phyloP scores from a whole-genome alignment of 1,140 invertebrate genomes.

The Dufourea novaeangliae region DNA sequence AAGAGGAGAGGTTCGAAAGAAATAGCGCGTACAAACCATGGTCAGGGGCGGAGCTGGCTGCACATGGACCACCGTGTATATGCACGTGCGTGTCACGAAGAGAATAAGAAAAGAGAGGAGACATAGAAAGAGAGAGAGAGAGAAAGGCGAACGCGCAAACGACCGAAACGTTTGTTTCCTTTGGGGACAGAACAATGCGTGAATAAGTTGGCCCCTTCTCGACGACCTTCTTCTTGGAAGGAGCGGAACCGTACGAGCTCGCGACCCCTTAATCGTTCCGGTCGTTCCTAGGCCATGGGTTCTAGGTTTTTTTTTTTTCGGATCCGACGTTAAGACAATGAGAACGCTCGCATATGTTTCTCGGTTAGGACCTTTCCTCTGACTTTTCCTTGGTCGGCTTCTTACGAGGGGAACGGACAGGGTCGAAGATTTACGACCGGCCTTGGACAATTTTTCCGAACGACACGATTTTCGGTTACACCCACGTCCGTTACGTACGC shows the following conservation, averaged over 20 bases:
- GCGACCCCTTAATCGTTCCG: slow-evolving; percentile 9
- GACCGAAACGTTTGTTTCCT: slow-evolving; percentile 11
- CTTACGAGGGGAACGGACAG: too few relatives aligned
- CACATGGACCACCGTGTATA: slow-evolving; percentile 56
- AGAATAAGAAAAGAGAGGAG: background rate
- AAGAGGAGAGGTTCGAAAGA: background rate
- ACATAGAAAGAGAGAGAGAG: background rate
- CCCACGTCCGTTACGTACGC: background rate
- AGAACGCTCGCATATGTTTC: slow-evolving; percentile 18
- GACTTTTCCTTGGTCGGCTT: slow-evolving; percentile 11
- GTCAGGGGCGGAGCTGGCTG: slow-evolving; percentile 62
- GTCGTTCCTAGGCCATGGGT: slow-evolving; percentile 7
- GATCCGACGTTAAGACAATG: slow-evolving; percentile 24
- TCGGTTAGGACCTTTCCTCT: background rate
- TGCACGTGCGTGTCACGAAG: slow-evolving; percentile 33
- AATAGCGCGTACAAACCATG: slow-evolving; percentile 18
- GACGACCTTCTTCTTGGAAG: background rate
- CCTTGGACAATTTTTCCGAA: background rate
- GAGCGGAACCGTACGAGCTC: background rate
- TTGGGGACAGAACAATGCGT: slow-evolving; percentile 28
- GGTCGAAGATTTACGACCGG: slow-evolving; percentile 11
- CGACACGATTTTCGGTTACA: background rate
- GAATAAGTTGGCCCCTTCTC: background rate
- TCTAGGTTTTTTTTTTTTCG: slow-evolving; percentile 13
- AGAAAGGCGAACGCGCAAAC: slow-evolving; percentile 6